Percentiles rank a stretch among this genome's conserved stretches.
Evolutionary conservation across 2,888 invertebrate species (phyloP).

Genomic region (Erebia epiphron): DNA sequence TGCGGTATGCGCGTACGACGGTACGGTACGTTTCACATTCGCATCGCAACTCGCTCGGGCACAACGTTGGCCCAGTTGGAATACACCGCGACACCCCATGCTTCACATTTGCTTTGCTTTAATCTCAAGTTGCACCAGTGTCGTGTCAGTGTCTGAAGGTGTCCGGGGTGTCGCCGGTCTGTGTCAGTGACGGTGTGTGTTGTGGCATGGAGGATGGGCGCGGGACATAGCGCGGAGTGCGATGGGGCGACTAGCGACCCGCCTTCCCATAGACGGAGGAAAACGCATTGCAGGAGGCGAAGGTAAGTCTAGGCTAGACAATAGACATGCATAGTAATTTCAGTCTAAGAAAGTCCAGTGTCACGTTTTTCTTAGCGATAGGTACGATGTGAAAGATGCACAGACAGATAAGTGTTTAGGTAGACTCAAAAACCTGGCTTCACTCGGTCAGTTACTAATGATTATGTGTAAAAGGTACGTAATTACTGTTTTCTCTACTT

Average conservation of each 20-base stretch:
- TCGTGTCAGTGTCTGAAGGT: slow-evolving; percentile 42
- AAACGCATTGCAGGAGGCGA: slow-evolving; percentile 69
- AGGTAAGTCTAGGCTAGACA: slow-evolving; percentile 57
- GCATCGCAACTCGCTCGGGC: slow-evolving; percentile 68
- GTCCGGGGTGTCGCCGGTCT: slow-evolving; percentile 63
- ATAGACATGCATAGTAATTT: too few relatives aligned
- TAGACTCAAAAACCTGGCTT: too few relatives aligned
- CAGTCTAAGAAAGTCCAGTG: too few relatives aligned
- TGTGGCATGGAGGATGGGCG: slow-evolving; percentile 79
- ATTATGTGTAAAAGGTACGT: too few relatives aligned
- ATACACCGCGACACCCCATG: slow-evolving; percentile 38
- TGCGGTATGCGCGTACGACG: slow-evolving; percentile 68
- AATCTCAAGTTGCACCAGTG: slow-evolving; percentile 27
- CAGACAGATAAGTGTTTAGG: too few relatives aligned
- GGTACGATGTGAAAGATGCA: too few relatives aligned
- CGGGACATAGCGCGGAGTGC: slow-evolving; percentile 79
- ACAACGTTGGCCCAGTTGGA: slow-evolving; percentile 57
- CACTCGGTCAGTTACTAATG: too few relatives aligned
- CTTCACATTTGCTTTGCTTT: slow-evolving; percentile 3
- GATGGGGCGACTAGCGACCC: slow-evolving; percentile 79
- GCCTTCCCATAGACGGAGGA: slow-evolving; percentile 72
- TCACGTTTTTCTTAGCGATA: too few relatives aligned
- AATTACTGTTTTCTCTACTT: not conserved
- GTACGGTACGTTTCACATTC: slow-evolving; percentile 78
- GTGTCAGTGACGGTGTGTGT: slow-evolving; percentile 75